A percentile compares a stretch with the other conserved stretches of the same genome.
phyloP scores from a whole-genome alignment of 2,113 vertebrate species.

The Lanius collurio region DNA sequence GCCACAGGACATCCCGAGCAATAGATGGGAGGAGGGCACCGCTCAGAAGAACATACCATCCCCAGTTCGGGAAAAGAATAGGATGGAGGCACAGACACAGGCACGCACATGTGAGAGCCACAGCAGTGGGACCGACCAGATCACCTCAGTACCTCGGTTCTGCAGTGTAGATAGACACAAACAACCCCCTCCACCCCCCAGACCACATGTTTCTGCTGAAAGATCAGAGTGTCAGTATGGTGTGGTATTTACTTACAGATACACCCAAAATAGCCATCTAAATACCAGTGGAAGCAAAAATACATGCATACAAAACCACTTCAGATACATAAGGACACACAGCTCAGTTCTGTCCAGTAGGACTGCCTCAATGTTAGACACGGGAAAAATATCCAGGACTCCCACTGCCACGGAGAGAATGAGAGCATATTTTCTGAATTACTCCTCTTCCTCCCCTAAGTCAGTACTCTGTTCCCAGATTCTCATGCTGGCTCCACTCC shows the following conservation, averaged over 20 bases:
- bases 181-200: background rate
- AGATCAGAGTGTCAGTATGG: background rate
- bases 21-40: background rate
- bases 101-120: background rate
- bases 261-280: constrained; percentile 11
- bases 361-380: background rate
- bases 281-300: constrained; percentile 35
- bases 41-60: background rate
- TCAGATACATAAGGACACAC: background rate
- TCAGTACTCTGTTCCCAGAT: background rate
- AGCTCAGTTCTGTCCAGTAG: background rate
- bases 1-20: background rate
- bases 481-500: background rate
- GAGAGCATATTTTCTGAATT: background rate
- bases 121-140: too few relatives aligned
- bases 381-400: background rate
- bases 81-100: background rate
- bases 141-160: background rate
- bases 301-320: background rate
- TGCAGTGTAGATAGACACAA: background rate
- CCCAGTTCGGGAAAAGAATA: fast-evolving
- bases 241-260: constrained; percentile 32
- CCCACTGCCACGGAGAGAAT: background rate
- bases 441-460: background rate
- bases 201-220: background rate